These are phyloP conservation scores for Romanogobio albipinnatus DNA, from an alignment of 2,113 vertebrate genomes.

Conservation along the genomic window DNA sequence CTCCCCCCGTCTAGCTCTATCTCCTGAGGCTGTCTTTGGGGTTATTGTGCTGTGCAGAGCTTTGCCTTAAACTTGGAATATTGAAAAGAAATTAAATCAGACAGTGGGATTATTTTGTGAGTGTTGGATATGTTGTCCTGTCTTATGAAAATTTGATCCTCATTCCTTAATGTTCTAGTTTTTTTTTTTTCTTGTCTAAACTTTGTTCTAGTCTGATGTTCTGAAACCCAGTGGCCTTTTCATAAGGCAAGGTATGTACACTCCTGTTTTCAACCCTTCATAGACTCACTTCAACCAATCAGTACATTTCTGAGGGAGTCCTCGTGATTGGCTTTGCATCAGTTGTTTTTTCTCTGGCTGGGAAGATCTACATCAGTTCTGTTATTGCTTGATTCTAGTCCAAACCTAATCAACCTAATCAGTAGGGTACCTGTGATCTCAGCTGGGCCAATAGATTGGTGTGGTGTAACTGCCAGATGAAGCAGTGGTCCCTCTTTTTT, in stretches of 20 bases:
- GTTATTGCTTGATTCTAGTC: slow-evolving; percentile 47
- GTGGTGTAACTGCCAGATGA: neutral
- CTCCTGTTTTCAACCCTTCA: slow-evolving; percentile 46
- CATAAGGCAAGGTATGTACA: slow-evolving; percentile 75
- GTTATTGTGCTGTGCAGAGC: slow-evolving; percentile 36
- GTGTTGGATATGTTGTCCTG: slow-evolving; percentile 7
- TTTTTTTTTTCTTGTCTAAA: slow-evolving; percentile 52
- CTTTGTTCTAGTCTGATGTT: slow-evolving; percentile 77
- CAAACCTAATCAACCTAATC: slow-evolving; percentile 60
- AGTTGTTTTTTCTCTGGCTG: slow-evolving; percentile 32
- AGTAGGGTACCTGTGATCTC: slow-evolving; percentile 13
- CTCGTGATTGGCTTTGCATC: slow-evolving; percentile 58
- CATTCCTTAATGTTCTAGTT: neutral
- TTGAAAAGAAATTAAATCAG: slow-evolving; percentile 42
- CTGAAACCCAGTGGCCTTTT: slow-evolving; percentile 62
- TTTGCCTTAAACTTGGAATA: slow-evolving; percentile 41
- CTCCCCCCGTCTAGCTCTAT: neutral
- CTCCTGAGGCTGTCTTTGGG: slow-evolving; percentile 34
- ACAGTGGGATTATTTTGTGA: slow-evolving; percentile 21
- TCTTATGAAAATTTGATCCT: slow-evolving; percentile 25
- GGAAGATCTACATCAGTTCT: slow-evolving; percentile 30
- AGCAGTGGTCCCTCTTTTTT: neutral
- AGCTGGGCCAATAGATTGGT: slow-evolving; percentile 7
- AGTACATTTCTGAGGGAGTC: slow-evolving; percentile 54
- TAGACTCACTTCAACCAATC: slow-evolving; percentile 66